phyloP scores from a whole-genome alignment of 2,888 invertebrate genomes.

The Sialis fuliginosa region DNA sequence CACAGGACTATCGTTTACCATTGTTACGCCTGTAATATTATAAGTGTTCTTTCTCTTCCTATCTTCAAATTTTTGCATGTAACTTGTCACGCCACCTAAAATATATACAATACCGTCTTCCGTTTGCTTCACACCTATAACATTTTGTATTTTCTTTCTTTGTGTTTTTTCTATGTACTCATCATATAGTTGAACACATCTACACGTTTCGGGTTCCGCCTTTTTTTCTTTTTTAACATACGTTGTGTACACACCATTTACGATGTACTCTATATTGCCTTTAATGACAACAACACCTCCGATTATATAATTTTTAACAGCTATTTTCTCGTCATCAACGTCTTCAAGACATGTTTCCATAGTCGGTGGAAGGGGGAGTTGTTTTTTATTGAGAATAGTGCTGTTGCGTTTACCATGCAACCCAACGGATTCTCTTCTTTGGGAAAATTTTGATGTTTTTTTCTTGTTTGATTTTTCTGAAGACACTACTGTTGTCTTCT shows the following conservation, averaged over 20 bases:
- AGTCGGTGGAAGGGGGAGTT: neutral
- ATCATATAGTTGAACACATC: neutral
- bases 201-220: neutral
- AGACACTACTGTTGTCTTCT: no score
- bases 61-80: no score
- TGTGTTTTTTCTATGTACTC: neutral
- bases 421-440: no score
- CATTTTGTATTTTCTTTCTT: no score
- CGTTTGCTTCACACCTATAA: slow-evolving; percentile 2
- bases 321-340: neutral
- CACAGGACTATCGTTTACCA: no score
- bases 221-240: neutral
- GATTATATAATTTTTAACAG: neutral
- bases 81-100: neutral
- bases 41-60: no score
- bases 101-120: slow-evolving; percentile 1
- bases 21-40: no score
- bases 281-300: neutral
- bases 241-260: neutral
- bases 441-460: no score
- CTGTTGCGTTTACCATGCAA: no score
- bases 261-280: neutral
- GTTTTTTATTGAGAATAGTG: no score
- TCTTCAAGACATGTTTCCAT: neutral
- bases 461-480: no score